Base-by-base conservation (phyloP, 2,797 vertebrate species). In the Sebastes itinus region DNA sequence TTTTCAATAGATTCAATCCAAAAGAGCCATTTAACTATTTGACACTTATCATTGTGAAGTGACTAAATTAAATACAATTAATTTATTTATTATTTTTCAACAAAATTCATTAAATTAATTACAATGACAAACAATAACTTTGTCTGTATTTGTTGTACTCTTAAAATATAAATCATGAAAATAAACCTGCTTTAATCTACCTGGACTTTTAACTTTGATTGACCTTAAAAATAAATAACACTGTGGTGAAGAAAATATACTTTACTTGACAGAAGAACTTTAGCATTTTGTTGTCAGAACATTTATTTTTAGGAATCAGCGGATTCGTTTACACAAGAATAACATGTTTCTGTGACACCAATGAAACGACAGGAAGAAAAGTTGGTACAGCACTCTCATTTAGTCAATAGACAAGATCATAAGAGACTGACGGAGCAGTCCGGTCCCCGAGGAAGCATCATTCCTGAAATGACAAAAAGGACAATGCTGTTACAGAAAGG, bases 401-500 rank as follows among this genome's bases (percentile, higher is more conserved):
- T 42, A 42, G 38, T 42, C 38, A 3, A 18, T 42, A 42, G 38
- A 18, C 38, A 42, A 42, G 38, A 42, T 42, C 14, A 49, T 20
- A 49, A 20, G 7, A 49, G 46, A 49, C 6, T 18, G 46, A 49
- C 12, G 12, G 35, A 35, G 35, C 7, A 49, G 46, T 20, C 16
- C 46, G 1, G 46, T 49, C 16, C 6, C 46, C 1, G 0, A 58
- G 38, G 75, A 77, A 32, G 68, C 46, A 75, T 94, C 86, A 92
- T 0, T 90, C 8, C 92, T 94, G 86, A 79, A 93, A 92, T 63
- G 80, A 91, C 67, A 92, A 54, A 78, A 73, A 70, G 16, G 55
- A 83, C 69, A 83, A 71, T 69, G 33, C 18, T 61, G 46, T 91
- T 65, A 90, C 52, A 81, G 42, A 49, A 46, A 64, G 38, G 46